Percentiles rank a stretch among this genome's conserved stretches.
Evolutionary conservation across 1,140 invertebrate genomes (phyloP).

Genomic region (Olivierus martensii): DNA sequence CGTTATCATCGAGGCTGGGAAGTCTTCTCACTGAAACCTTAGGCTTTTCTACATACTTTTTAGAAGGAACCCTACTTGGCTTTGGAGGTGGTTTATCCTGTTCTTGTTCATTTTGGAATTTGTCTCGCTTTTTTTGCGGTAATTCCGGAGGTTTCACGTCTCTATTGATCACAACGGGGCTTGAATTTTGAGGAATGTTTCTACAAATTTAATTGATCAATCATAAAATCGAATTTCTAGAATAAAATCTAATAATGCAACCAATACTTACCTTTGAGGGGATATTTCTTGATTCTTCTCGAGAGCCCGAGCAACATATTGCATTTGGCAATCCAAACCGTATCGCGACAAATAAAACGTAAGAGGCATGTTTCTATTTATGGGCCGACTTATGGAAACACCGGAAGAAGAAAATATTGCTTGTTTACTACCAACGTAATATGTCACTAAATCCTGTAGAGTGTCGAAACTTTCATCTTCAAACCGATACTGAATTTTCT

Average conservation of each 20-base stretch:
- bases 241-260: not conserved
- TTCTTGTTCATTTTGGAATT: not conserved
- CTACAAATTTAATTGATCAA: not conserved
- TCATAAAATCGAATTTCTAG: not conserved
- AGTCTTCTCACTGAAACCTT: not conserved
- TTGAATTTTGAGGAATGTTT: not conserved
- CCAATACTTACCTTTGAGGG: not conserved
- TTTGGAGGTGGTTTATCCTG: slow-evolving; percentile 46
- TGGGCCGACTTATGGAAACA: slow-evolving; percentile 61
- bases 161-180: too few species aligned
- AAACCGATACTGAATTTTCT: slow-evolving; percentile 79
- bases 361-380: slow-evolving; percentile 47
- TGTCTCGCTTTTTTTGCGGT: not conserved
- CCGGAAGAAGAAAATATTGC: slow-evolving; percentile 74
- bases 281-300: slow-evolving; percentile 4
- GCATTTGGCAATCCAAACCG: slow-evolving; percentile 28
- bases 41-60: slow-evolving; percentile 5
- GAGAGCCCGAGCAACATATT: slow-evolving; percentile 14
- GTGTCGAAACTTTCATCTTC: slow-evolving; percentile 87
- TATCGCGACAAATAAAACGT: slow-evolving; percentile 36
- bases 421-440: slow-evolving; percentile 76
- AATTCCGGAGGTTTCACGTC: not conserved
- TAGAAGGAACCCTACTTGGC: slow-evolving; percentile 46
- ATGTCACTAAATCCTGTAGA: slow-evolving; percentile 83
- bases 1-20: not conserved